phyloP scores from a whole-genome alignment of 2,888 invertebrate species.

The Thelaira solivaga region DNA sequence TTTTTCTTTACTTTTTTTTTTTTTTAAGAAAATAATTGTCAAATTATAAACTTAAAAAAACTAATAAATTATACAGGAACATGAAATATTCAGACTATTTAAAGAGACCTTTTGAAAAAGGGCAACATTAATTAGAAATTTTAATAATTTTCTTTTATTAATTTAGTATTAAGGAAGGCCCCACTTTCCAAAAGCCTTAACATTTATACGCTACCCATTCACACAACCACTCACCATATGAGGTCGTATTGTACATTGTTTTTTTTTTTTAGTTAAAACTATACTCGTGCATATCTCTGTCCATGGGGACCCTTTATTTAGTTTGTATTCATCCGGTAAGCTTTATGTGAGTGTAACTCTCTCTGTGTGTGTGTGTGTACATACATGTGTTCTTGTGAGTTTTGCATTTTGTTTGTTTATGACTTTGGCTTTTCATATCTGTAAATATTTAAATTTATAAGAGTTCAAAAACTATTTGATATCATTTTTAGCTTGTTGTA shows the following conservation, averaged over 20 bases:
- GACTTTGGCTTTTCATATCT: conserved; percentile 47
- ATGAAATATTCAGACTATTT: too few relatives aligned
- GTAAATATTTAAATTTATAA: conserved; percentile 55
- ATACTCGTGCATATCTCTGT: conserved; percentile 41
- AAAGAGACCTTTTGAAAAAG: too few relatives aligned
- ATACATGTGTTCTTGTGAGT: background rate
- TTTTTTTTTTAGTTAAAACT: conserved; percentile 16
- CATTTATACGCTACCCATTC: too few relatives aligned
- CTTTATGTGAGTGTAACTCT: background rate
- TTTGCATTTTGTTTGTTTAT: conserved; percentile 36
- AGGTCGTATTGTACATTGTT: conserved; percentile 23
- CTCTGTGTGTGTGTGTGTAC: background rate
- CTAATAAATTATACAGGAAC: too few relatives aligned
- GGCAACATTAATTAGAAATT: too few relatives aligned
- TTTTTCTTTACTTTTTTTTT: too few relatives aligned
- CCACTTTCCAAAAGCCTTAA: too few relatives aligned
- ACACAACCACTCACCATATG: background rate
- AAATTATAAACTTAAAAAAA: too few relatives aligned
- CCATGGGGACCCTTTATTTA: conserved; percentile 47
- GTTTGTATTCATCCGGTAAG: conserved; percentile 24
- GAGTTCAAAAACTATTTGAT: conserved; percentile 59
- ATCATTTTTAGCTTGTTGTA: conserved; percentile 51
- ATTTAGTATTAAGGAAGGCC: too few relatives aligned
- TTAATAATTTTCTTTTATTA: too few relatives aligned
- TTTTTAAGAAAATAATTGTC: too few relatives aligned